Evolutionary conservation across 2,888 invertebrate species (phyloP), one percentile per base, ranked within the genome.

Genomic region (Drosophila paranaensis): DNA sequence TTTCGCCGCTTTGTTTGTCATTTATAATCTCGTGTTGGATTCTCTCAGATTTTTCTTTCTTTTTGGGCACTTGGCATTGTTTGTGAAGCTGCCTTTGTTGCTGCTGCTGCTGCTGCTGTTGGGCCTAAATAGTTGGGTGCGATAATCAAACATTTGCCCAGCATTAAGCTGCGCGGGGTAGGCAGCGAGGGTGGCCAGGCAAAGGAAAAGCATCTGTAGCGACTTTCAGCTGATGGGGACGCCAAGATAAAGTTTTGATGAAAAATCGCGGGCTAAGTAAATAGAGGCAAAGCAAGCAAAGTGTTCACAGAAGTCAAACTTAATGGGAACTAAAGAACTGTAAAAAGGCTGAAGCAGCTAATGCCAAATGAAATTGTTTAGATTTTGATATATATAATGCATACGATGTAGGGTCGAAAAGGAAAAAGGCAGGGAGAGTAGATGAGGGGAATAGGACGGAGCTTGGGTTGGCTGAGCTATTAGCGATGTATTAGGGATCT

Each of bases 1-100:
- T 80, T 80, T 80, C 71, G 61, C 66, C 62, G 50, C 71, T 65
- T 77, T 80, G 60, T 76, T 73, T 81, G 81, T 77, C 82, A 81
- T 74, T 80, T 73, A 64, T 80, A 82, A 76, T 86, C 69, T 69
- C 45, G 43, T 39, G 37, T 51, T 54, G 57, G 54, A 30, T 48
- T 61, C 71, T 57, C 57, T 57, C 53, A 39, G 14, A 16, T 37
- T 39, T 46, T 37, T 10, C 14, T 30, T 33, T 45, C 35, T 25
- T 43, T 51, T 37, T 11, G 14, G 33, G 42, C 10, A 64, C 50
- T 65, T n/a, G 40, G 40, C 64, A 77, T 74, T 78, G 77, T 74
- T 65, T 74, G 74, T 16, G 6, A 45, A 43, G 61, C 51, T 50
- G 71, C 37, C 37, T 67, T 66, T 66, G 70, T 70, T 69, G 50